Percentiles rank a stretch among this genome's conserved stretches.
Conservation (phyloP, 2,888 invertebrate species). For the Ariolimax columbianus region DNA sequence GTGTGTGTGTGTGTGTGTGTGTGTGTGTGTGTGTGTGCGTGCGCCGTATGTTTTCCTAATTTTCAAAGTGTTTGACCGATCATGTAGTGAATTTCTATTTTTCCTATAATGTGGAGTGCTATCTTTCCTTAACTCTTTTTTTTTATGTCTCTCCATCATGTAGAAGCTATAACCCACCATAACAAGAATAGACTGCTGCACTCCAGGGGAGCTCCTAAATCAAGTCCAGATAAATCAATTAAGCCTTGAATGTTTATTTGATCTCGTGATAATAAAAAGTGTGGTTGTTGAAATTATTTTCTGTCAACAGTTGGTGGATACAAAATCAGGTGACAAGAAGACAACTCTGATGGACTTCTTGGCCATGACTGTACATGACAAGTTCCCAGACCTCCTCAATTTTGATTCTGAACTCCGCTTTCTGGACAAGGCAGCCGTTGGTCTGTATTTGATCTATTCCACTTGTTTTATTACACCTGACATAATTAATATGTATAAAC, state of each 20-base stretch:
- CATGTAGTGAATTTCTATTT: no score
- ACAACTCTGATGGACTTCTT: constrained; percentile 96
- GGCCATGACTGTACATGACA: constrained; percentile 91
- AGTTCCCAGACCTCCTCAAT: constrained; percentile 92
- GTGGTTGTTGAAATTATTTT: not conserved
- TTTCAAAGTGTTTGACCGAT: no score
- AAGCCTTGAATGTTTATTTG: not conserved
- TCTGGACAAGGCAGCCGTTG: constrained; percentile 97
- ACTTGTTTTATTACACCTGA: not conserved
- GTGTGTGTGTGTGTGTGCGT: no score
- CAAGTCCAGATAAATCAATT: no score
- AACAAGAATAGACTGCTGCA: no score
- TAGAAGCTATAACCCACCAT: no score
- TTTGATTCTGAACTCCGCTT: constrained; percentile 95
- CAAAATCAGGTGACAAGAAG: constrained; percentile 95
- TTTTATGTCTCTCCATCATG: no score
- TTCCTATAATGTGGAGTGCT: no score
- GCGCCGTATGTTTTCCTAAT: no score
- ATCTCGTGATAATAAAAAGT: not conserved
- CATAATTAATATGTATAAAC: no score
- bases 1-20: not conserved
- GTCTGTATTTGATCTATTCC: constrained; percentile 79
- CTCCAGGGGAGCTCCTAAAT: no score
- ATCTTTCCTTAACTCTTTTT: no score
- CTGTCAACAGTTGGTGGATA: constrained; percentile 86